Conservation (phyloP, 2,888 invertebrate genomes). For the Mystacides longicornis region DNA sequence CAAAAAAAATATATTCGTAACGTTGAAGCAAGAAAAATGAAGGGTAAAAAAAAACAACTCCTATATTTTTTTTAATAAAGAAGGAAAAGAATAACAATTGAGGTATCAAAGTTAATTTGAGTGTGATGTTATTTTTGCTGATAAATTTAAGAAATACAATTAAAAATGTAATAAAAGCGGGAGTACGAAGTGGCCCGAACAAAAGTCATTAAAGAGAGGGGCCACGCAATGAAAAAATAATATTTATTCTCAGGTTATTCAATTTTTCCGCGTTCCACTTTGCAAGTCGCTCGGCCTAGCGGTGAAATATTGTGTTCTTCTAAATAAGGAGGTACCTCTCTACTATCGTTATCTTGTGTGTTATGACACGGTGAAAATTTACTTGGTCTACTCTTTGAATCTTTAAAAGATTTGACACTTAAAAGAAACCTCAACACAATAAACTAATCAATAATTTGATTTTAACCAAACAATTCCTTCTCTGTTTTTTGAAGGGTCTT, state of each 20-base stretch:
- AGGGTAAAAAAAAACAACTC: conserved; percentile 2
- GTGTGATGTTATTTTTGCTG: conserved; percentile 7
- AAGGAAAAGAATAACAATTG: conserved; percentile 15
- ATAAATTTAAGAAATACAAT: conserved; percentile 20
- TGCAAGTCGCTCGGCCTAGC: too few species aligned
- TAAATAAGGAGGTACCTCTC: too few species aligned
- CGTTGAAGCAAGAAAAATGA: not conserved
- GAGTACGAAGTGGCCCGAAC: conserved; percentile 18
- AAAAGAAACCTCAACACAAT: too few species aligned
- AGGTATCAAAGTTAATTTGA: conserved; percentile 19
- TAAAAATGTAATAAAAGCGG: conserved; percentile 19
- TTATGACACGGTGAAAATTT: too few species aligned
- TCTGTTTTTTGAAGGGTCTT: too few species aligned
- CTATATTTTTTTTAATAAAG: conserved; percentile 7
- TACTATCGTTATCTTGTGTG: too few species aligned
- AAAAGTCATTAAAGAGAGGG: conserved; percentile 22
- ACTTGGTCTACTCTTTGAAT: too few species aligned
- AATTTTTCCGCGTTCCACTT: too few species aligned
- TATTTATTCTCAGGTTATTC: conserved; percentile 22
- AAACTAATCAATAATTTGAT: too few species aligned
- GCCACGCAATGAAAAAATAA: conserved; percentile 21
- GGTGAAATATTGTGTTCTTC: too few species aligned
- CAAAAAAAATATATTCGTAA: not conserved
- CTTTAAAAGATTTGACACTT: too few species aligned
- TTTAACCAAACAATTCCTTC: too few species aligned